A percentile compares a stretch with the other conserved stretches of the same genome.
These are phyloP conservation scores for Drymonia ruficornis DNA, from an alignment of 2,888 invertebrate species.

Conservation along the genomic window DNA sequence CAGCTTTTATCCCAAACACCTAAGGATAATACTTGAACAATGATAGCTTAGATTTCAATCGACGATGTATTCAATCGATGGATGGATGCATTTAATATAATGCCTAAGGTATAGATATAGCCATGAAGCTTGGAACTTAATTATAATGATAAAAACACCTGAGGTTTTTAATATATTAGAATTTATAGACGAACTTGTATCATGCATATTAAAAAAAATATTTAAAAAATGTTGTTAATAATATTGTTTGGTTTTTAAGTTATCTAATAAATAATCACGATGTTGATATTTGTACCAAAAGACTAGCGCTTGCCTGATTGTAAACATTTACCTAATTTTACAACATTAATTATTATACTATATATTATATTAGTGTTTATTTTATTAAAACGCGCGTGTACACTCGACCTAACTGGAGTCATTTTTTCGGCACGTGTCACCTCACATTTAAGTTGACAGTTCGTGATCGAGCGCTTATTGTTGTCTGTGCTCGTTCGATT, in stretches of 20 bases:
- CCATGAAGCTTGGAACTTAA: too few species aligned
- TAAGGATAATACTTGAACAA: constrained; percentile 27
- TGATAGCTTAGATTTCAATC: constrained; percentile 38
- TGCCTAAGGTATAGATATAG: too few species aligned
- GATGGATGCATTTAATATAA: background rate
- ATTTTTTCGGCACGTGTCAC: constrained; percentile 44
- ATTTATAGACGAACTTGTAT: too few species aligned
- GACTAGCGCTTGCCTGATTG: too few species aligned
- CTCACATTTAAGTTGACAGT: constrained; percentile 54
- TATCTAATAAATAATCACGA: too few species aligned
- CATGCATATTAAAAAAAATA: too few species aligned
- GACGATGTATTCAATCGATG: constrained; percentile 10
- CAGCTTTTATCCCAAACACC: constrained; percentile 19
- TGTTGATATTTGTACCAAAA: too few species aligned
- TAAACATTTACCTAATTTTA: background rate
- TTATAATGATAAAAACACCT: too few species aligned
- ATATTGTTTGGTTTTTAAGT: too few species aligned
- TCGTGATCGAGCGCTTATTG: constrained; percentile 70
- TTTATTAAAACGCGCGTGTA: constrained; percentile 12
- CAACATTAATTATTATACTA: background rate
- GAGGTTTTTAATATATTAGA: too few species aligned
- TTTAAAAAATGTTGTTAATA: too few species aligned
- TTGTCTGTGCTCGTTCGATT: constrained; percentile 43
- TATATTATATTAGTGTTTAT: background rate
- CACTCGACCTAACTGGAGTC: constrained; percentile 11